Conservation (phyloP, 2,113 vertebrate genomes). For the Daphoenositta chrysoptera region DNA sequence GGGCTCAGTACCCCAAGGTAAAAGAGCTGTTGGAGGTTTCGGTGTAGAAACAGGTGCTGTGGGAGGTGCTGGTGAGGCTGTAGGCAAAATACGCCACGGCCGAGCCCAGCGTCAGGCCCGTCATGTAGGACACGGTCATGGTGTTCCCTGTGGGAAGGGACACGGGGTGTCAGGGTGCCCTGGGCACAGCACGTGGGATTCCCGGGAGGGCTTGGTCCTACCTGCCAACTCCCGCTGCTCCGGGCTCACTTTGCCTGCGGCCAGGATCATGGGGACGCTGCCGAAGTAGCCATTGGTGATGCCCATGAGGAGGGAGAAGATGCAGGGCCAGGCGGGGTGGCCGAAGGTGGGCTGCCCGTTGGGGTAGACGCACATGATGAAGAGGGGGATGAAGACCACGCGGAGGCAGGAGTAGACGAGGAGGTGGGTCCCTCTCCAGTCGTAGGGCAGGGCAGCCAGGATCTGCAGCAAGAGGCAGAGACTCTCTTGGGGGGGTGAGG, state of each 20-base stretch:
- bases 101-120: constrained; percentile 90
- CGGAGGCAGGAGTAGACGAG: constrained; percentile 89
- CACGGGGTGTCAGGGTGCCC: accelerated
- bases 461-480: constrained; percentile 74
- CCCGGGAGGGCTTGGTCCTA: not conserved
- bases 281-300: constrained; percentile 96
- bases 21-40: constrained; percentile 69
- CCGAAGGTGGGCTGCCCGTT: constrained; percentile 78
- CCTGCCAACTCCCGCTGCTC: constrained; percentile 95
- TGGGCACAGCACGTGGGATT: accelerated
- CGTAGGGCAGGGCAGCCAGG: constrained; percentile 90
- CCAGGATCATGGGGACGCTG: constrained; percentile 97
- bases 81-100: constrained; percentile 92
- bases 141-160: constrained; percentile 84
- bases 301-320: constrained; percentile 97
- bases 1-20: constrained; percentile 69
- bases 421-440: constrained; percentile 89
- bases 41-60: constrained; percentile 63
- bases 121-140: constrained; percentile 99
- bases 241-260: constrained; percentile 88
- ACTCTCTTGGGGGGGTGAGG: accelerated
- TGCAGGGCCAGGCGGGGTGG: constrained; percentile 94
- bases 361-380: constrained; percentile 95
- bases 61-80: constrained; percentile 81
- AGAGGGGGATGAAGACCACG: constrained; percentile 94